Base-by-base conservation (phyloP, 2,797 vertebrate genomes). In the Acomys russatus region DNA sequence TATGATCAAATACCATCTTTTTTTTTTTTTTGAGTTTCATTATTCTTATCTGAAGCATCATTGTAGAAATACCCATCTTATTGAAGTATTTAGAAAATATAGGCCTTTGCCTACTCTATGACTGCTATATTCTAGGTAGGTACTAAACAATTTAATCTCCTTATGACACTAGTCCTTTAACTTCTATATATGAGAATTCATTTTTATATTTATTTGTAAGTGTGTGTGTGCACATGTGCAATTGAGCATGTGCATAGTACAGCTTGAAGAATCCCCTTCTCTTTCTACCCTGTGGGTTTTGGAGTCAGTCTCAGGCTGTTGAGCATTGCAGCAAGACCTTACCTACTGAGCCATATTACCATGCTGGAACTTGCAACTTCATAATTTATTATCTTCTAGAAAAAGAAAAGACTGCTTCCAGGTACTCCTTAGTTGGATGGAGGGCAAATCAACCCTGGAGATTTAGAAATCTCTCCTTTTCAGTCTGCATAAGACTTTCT, bases 41-140 rank as follows among this genome's bases (percentile, higher is more conserved):
- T 96, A 51, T 96, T 30, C 59, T 66, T 88, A 79, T 89, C 70
- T 94, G 38, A 92, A 28, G 77, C 83, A 51, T 54, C 44, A 54
- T 85, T 51, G 64, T 71, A 68, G 7, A 71, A 92, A 90, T 38
- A 88, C 11, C 38, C 71, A 73, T 86, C 66, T 91, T 94, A 85
- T 4, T 89, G 56, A 94, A 25, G 56, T 68, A 80, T 90, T 73
- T 84, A 94, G 96, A 44, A 94, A 83, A 80, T 88, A 91, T 20
- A 96, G 88, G 82, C 86, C 38, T 73, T 54, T 54, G 25, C 59
- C 68, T 93, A 64, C 73, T 38, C 70, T 9, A 88, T 9, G 79
- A 78, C 80, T 35, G 73, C 56, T 94, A 35, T 91, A 76, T 94
- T 88, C 44, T 76, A 78, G 35, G 12, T 76, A 84, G 23, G 8